Evolutionary conservation across 2,888 invertebrate species (phyloP).

Genomic region (Cordilura impudica): DNA sequence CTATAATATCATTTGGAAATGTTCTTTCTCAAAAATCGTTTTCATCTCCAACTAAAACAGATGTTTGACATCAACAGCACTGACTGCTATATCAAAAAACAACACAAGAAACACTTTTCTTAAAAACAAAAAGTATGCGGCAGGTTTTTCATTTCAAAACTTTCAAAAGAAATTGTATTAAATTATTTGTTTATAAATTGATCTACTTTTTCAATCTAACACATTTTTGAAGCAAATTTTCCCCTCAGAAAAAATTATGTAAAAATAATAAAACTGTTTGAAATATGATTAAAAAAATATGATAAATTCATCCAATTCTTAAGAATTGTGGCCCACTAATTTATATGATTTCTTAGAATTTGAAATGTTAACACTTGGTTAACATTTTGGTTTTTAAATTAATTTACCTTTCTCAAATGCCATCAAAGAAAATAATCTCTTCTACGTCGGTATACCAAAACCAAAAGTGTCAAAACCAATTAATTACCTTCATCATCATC

Average conservation of each 20-base stretch:
- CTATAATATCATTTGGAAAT: background rate
- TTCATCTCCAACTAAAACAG: slow-evolving; percentile 11
- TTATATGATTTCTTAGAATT: slow-evolving; percentile 23
- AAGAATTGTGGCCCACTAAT: background rate
- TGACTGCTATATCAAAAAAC: slow-evolving; percentile 1
- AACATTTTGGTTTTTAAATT: background rate
- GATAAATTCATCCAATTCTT: background rate
- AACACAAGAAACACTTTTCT: too few relatives aligned
- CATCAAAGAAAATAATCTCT: background rate
- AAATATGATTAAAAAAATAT: slow-evolving; percentile 19
- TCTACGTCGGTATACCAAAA: background rate
- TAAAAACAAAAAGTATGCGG: background rate
- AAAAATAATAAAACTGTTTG: slow-evolving; percentile 3
- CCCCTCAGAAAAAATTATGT: slow-evolving; percentile 1
- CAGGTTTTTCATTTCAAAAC: slow-evolving; percentile 28
- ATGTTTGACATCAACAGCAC: slow-evolving; percentile 50
- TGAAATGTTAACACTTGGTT: background rate
- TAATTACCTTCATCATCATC: slow-evolving; percentile 48
- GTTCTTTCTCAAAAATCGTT: background rate
- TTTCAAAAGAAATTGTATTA: background rate
- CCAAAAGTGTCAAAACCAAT: slow-evolving; percentile 57
- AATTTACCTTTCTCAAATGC: background rate
- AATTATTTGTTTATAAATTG: slow-evolving; percentile 45
- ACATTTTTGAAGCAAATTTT: background rate
- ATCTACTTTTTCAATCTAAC: slow-evolving; percentile 17